These are phyloP conservation scores for Osmerus mordax DNA, from an alignment of 2,113 vertebrate genomes.

Conservation along the genomic window DNA sequence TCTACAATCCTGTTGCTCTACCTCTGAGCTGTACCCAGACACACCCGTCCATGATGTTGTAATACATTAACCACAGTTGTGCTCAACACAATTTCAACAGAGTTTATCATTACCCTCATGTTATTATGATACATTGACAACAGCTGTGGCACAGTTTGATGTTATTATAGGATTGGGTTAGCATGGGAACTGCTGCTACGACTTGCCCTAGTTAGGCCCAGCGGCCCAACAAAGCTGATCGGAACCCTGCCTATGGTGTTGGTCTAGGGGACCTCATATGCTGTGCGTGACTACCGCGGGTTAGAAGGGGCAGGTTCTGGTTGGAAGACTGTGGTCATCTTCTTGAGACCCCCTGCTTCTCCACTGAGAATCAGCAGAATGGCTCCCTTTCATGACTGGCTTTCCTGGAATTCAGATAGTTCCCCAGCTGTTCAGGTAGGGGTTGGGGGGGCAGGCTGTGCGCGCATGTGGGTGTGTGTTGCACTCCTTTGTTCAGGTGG, in stretches of 20 bases:
- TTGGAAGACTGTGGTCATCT: conserved; percentile 23
- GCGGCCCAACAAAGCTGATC: no score
- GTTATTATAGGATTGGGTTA: background rate
- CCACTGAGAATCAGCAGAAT: background rate
- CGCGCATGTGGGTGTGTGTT: background rate
- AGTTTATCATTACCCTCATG: no score
- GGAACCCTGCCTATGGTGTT: background rate
- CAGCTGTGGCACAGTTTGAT: background rate
- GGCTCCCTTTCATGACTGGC: background rate
- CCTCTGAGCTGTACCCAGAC: no score
- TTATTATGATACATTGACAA: no score
- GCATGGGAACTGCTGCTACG: background rate
- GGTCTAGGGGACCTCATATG: conserved; percentile 14
- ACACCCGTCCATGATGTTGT: no score
- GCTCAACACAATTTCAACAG: no score
- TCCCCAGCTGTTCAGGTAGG: background rate
- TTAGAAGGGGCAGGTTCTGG: conserved; percentile 7
- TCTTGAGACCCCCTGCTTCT: conserved; percentile 16
- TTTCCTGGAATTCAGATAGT: background rate
- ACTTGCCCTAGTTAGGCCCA: background rate
- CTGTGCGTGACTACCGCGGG: conserved; percentile 24
- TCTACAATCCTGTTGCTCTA: no score
- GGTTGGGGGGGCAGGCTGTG: background rate
- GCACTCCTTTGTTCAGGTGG: background rate
- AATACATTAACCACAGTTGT: no score